Percentiles rank a stretch among this genome's conserved stretches.
Evolutionary conservation across 2,888 invertebrate genomes (phyloP).

Genomic region (Synanthedon andrenaeformis): DNA sequence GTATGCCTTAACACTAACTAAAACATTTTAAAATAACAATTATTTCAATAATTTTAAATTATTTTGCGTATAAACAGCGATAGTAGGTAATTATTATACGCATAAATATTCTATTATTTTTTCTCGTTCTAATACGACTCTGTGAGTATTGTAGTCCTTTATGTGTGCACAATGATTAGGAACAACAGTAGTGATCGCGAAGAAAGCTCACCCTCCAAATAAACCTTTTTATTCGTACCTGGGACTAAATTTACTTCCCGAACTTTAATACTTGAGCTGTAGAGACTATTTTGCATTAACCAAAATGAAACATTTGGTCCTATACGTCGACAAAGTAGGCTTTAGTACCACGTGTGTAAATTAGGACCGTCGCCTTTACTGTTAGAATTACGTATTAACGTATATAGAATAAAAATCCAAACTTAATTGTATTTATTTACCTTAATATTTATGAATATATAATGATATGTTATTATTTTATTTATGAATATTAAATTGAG

Average conservation of each 20-base stretch:
- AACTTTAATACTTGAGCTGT: slow-evolving; percentile 20
- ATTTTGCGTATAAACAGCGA: no score
- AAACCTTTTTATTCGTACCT: slow-evolving; percentile 37
- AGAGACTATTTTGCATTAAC: slow-evolving; percentile 29
- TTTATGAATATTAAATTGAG: no score
- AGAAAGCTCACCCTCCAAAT: slow-evolving; percentile 59
- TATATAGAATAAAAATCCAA: no score
- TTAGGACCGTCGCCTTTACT: slow-evolving; percentile 28
- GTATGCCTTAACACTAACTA: no score
- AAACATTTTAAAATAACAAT: no score
- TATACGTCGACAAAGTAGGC: slow-evolving; percentile 19
- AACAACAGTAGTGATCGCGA: slow-evolving; percentile 54
- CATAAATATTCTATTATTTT: not conserved
- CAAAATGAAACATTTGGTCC: slow-evolving; percentile 13
- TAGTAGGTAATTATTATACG: no score
- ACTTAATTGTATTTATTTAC: no score
- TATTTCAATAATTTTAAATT: no score
- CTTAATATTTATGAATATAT: no score
- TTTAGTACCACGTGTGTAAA: slow-evolving; percentile 17
- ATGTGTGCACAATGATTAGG: slow-evolving; percentile 28
- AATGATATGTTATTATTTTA: no score
- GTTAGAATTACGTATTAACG: not conserved
- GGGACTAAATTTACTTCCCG: slow-evolving; percentile 10
- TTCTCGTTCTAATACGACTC: slow-evolving; percentile 22
- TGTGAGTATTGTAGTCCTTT: slow-evolving; percentile 44